phyloP scores from a whole-genome alignment of 2,797 vertebrate species.

The Tapirus indicus region DNA sequence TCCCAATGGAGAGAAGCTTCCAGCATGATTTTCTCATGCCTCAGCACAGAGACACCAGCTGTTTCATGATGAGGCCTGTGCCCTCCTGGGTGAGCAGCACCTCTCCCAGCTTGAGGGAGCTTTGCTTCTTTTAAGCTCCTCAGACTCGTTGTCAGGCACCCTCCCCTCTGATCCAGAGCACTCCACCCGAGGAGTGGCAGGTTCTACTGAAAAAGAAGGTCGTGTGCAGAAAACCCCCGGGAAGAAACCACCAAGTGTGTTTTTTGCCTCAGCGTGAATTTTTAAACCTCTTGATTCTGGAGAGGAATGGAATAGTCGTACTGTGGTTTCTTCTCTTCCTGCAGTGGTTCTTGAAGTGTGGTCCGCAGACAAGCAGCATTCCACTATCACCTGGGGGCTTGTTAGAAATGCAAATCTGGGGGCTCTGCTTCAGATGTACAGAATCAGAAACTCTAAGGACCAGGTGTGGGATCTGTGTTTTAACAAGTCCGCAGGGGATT shows the following conservation, averaged over 20 bases:
- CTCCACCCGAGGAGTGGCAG: background rate
- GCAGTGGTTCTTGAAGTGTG: background rate
- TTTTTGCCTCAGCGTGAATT: background rate
- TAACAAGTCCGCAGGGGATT: background rate
- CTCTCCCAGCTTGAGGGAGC: background rate
- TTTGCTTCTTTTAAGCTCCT: background rate
- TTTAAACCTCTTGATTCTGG: background rate
- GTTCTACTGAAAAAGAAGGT: background rate
- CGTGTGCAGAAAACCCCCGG: background rate
- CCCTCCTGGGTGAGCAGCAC: background rate
- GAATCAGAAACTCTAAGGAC: background rate
- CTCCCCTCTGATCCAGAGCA: background rate
- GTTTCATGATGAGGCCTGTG: background rate
- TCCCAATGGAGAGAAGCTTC: background rate
- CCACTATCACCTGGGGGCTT: background rate
- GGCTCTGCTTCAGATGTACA: background rate
- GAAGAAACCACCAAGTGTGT: background rate
- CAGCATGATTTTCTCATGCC: background rate
- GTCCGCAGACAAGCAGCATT: too few relatives aligned
- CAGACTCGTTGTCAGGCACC: background rate
- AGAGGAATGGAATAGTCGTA: background rate
- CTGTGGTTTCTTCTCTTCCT: background rate
- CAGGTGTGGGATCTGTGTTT: background rate
- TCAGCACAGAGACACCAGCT: background rate
- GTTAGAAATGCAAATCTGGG: background rate